These are phyloP conservation scores for Solea solea DNA, from an alignment of 2,113 vertebrate species.

Conservation along the genomic window DNA sequence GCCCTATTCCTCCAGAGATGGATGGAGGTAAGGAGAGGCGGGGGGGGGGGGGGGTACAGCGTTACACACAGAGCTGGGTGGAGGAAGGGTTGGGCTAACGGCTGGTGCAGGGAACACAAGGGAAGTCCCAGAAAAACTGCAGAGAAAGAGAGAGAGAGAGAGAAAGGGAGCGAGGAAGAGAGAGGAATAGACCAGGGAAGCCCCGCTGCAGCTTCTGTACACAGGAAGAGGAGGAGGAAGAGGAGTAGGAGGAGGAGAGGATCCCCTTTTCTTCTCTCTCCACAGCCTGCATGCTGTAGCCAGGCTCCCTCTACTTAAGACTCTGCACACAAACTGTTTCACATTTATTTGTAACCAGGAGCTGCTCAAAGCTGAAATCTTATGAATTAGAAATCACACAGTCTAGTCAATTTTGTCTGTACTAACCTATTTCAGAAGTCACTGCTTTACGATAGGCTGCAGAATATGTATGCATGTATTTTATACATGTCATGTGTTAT, in stretches of 20 bases:
- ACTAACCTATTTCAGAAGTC: too few species aligned
- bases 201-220: constrained; percentile 46
- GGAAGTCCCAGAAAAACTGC: constrained; percentile 58
- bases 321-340: constrained; percentile 6
- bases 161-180: constrained; percentile 6
- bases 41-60: neutral
- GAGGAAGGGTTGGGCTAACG: constrained; percentile 28
- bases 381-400: too few species aligned
- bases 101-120: constrained; percentile 52
- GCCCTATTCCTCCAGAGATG: neutral
- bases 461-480: too few species aligned
- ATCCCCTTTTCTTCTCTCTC: constrained; percentile 26
- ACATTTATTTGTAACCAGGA: neutral
- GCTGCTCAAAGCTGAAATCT: too few species aligned
- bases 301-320: neutral
- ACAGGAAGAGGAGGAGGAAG: constrained; percentile 62
- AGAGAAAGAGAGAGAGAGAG: constrained; percentile 25
- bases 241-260: constrained; percentile 61
- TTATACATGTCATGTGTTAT: too few species aligned
- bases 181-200: constrained; percentile 61
- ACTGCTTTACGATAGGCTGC: too few species aligned
- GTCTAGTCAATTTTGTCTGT: too few species aligned
- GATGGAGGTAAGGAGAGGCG: neutral
- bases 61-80: constrained; percentile 1
- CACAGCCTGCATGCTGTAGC: constrained; percentile 35